Evolutionary conservation across 2,888 invertebrate genomes (phyloP), one percentile per base, ranked within the genome.

Genomic region (Notodonta dromedarius): DNA sequence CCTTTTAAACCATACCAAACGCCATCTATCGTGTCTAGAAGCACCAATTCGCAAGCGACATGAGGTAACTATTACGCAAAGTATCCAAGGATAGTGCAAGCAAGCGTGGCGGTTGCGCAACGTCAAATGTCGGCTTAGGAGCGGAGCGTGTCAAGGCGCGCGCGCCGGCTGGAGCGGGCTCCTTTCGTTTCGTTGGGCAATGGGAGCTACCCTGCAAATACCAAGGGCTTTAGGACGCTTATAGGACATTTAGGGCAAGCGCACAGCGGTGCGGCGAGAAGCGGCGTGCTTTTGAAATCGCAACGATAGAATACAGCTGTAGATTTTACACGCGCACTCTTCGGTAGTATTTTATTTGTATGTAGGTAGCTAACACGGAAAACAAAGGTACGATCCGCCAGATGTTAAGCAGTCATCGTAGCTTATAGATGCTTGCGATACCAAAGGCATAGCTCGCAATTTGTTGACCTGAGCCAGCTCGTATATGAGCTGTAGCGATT

Each of bases 81-180:
- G 57, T 57, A 64, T 67, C 77, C 80, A 80, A 80, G 80, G 80
- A 80, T 80, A 80, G 73, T 66, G 76, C 73, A 70, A 69, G 75
- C 78, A 71, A 76, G 59, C 79, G 73, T 74, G 59, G 73, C 67
- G 71, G 61, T 84, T 83, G 83, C 83, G 81, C 74, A 79, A 83
- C 69, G 63, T 77, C 79, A 83, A 90, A 89, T 89, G 89, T 88
- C 88, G 88, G 80, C 78, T 88, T 89, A 90, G 90, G 89, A 86
- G 83, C 82, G 82, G 78, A 62, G 62, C 80, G 82, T 87, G 90
- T 90, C 90, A 90, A 90, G 90, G 87, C 79, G 64, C 52, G 8
- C 14, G 74, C 73, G 61, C 53, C 62, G 78, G 65, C 74, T 73
- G 75, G 75, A 76, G 73, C 71, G 71, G 72, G 78, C 82, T 85